Evolutionary conservation across 2,888 invertebrate species (phyloP), one percentile per base, ranked within the genome.

Genomic region (Conops quadrifasciatus): DNA sequence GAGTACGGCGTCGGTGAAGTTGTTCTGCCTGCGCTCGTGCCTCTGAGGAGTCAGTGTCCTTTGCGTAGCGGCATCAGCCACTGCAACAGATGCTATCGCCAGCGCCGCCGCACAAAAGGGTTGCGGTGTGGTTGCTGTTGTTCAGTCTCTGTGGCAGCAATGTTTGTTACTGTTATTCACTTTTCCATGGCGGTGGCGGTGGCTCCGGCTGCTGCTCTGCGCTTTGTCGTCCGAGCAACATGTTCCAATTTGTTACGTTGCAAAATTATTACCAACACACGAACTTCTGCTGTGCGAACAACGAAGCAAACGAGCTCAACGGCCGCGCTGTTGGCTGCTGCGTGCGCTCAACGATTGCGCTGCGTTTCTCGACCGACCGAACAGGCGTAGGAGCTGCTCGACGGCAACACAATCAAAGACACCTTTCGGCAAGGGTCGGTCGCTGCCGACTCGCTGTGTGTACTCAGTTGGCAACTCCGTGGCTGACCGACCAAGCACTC

Each of bases 241-340:
- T 80, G 81, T 81, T 81, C 81, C 80, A 80, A 80, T 80, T 80
- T 81, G 80, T 81, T 81, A 80, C 80, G 77, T 64, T 58, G 51
- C 9, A 67, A 62, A 65, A 69, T 72, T 72, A 65, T 69, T 69
- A 68, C 69, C 58, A 66, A 51, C 62, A 67, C 64, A 75, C 81
- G 80, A 80, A 80, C 77, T 80, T 56, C 62, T 66, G 59, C 70
- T 71, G 72, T 59, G 67, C 36, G 9, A 36, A 36, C 36, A 72
- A 49, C 60, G 53, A 51, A 30, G 69, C 64, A n/a, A 19, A 30
- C 26, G 36, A 56, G 19, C 11, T 21, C 5, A 24, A 11, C 49
- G n/a, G 49, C n/a, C 49, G 49, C 49, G n/a, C 19, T 15, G 2
- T 49, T 49, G 16, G 26, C 45, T 30, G 26, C 59, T 58, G 78